Conservation (phyloP, 1,140 invertebrate species). For the Globodera rostochiensis region DNA sequence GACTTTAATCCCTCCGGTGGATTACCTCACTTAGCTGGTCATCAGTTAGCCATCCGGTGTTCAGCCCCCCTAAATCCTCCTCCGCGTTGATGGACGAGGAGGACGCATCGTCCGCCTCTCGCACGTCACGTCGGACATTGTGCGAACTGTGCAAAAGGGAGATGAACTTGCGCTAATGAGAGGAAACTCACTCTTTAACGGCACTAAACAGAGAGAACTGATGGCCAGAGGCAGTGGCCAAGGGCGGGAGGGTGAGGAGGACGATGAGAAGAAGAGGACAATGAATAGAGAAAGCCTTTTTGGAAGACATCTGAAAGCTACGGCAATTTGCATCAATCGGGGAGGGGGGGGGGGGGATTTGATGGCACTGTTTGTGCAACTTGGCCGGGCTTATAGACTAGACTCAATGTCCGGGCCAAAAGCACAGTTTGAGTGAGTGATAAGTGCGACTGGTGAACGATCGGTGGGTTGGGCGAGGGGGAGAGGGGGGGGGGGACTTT, state of each 20-base stretch:
- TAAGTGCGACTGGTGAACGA: neutral
- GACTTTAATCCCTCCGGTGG: too few relatives aligned
- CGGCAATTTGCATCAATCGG: too few relatives aligned
- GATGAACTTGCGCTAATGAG: neutral
- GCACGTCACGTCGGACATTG: neutral
- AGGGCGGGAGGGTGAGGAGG: too few relatives aligned
- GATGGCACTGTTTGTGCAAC: too few relatives aligned
- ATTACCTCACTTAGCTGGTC: slow-evolving; percentile 36
- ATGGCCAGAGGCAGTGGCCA: neutral
- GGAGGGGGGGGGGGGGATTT: too few relatives aligned
- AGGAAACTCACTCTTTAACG: neutral
- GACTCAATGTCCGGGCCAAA: too few relatives aligned
- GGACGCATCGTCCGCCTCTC: neutral
- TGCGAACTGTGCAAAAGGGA: neutral
- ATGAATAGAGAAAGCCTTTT: neutral
- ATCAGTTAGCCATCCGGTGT: slow-evolving; percentile 37
- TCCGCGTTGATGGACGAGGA: slow-evolving; percentile 7
- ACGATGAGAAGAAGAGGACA: neutral
- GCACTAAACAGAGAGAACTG: neutral
- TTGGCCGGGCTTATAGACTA: neutral
- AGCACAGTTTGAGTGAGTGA: neutral
- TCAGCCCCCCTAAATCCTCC: slow-evolving; percentile 15
- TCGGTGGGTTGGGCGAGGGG: too few relatives aligned
- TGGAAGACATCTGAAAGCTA: neutral
- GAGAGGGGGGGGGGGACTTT: neutral